phyloP scores from a whole-genome alignment of 2,113 vertebrate species.

The Osmerus mordax region DNA sequence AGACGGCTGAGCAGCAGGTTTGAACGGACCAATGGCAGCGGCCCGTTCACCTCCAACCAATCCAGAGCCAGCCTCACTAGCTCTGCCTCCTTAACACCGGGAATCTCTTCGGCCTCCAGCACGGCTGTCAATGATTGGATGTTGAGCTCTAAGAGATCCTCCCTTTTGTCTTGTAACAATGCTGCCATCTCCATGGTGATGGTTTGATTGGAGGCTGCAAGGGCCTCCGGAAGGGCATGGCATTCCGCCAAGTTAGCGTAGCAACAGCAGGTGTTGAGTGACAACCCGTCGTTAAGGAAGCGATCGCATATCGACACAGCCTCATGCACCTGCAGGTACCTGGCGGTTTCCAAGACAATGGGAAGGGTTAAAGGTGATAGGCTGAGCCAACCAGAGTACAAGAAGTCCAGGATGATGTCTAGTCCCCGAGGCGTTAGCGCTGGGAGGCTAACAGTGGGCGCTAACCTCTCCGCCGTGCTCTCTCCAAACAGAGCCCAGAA shows the following conservation, averaged over 20 bases:
- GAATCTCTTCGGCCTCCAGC: slow-evolving; percentile 77
- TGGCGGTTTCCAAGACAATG: slow-evolving; percentile 83
- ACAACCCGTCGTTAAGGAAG: slow-evolving; percentile 80
- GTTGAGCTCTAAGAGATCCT: slow-evolving; percentile 80
- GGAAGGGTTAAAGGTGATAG: slow-evolving; percentile 81
- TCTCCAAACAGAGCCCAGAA: slow-evolving; percentile 93
- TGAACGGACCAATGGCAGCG: slow-evolving; percentile 69
- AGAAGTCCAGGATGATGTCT: slow-evolving; percentile 85
- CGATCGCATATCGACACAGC: slow-evolving; percentile 83
- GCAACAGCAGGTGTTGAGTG: slow-evolving; percentile 80
- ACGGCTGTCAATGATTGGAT: slow-evolving; percentile 73
- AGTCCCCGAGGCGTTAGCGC: slow-evolving; percentile 79
- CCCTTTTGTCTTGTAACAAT: slow-evolving; percentile 68
- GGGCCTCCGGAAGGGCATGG: slow-evolving; percentile 74
- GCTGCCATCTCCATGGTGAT: slow-evolving; percentile 73
- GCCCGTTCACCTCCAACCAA: slow-evolving; percentile 80
- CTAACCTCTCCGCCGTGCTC: slow-evolving; percentile 79
- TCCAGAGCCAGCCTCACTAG: slow-evolving; percentile 79
- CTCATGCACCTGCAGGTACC: slow-evolving; percentile 87
- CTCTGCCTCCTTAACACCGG: slow-evolving; percentile 73
- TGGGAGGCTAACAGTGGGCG: slow-evolving; percentile 74
- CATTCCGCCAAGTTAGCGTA: slow-evolving; percentile 84
- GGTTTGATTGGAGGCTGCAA: slow-evolving; percentile 73
- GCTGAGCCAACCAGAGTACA: slow-evolving; percentile 90
- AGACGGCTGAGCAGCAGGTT: slow-evolving; percentile 79